phyloP scores from a whole-genome alignment of 2,797 vertebrate genomes.

The Hylomyscus alleni region DNA sequence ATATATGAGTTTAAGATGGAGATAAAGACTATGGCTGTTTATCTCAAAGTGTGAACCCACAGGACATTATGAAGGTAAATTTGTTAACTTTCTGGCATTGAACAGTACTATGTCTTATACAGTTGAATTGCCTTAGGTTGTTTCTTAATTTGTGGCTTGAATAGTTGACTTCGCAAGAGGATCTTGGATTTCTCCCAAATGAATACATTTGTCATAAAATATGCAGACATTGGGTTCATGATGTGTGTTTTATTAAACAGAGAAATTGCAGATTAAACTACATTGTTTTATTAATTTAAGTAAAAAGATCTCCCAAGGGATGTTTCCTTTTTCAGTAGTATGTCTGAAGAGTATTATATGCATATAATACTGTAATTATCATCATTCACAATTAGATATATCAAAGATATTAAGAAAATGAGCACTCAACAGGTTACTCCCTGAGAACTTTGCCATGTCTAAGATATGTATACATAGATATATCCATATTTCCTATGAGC shows the following conservation, averaged over 20 bases:
- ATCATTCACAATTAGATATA: not conserved
- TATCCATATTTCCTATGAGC: not conserved
- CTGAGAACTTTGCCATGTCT: not conserved
- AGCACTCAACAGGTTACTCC: not conserved
- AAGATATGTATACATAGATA: not conserved
- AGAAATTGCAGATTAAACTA: not conserved
- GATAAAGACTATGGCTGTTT: not conserved
- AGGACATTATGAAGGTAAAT: not conserved
- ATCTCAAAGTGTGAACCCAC: not conserved
- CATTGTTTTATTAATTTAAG: constrained; percentile 26
- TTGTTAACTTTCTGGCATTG: not conserved
- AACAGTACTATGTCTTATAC: not conserved
- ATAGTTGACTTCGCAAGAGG: not conserved
- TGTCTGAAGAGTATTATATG: not conserved
- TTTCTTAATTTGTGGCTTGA: not conserved
- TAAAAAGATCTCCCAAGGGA: not conserved
- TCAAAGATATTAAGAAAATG: not conserved
- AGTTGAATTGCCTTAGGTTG: not conserved
- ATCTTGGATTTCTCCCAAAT: not conserved
- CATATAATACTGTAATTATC: not conserved
- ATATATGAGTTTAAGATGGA: not conserved
- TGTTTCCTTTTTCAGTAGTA: not conserved
- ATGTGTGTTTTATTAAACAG: not conserved
- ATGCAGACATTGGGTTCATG: not conserved
- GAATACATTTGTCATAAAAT: not conserved